phyloP scores from a whole-genome alignment of 2,797 vertebrate species.

The Ataeniobius toweri region DNA sequence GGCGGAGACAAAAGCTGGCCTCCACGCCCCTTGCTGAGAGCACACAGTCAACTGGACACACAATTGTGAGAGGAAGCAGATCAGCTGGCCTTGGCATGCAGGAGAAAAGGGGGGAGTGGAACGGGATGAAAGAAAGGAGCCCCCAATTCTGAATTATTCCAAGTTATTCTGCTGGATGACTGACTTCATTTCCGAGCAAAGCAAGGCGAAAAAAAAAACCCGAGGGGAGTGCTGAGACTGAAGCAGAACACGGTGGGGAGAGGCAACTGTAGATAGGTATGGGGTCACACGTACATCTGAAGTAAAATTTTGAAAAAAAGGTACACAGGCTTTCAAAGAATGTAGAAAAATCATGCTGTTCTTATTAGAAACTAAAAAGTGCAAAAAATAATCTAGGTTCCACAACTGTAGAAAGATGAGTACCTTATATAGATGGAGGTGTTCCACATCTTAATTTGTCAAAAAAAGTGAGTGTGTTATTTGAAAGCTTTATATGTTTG shows the following conservation, averaged over 20 bases:
- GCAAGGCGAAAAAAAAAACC: conserved; percentile 61
- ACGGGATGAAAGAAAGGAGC: conserved; percentile 59
- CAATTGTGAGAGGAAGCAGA: conserved; percentile 81
- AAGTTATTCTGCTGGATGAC: conserved; percentile 85
- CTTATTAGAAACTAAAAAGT: neutral
- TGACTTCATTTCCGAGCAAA: conserved; percentile 83
- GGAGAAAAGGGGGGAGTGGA: conserved; percentile 17
- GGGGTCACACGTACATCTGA: conserved; percentile 36
- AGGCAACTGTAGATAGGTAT: conserved; percentile 46
- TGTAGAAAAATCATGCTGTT: neutral
- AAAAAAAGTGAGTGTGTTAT: no score
- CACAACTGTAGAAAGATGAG: no score
- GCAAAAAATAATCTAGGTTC: no score
- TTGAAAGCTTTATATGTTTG: neutral
- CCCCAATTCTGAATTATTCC: conserved; percentile 79
- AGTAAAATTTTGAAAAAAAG: conserved; percentile 2
- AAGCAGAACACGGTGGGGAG: conserved; percentile 35
- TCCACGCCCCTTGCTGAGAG: conserved; percentile 73
- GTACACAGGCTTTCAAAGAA: neutral
- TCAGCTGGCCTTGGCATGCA: conserved; percentile 77
- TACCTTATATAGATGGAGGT: neutral
- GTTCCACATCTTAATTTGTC: neutral
- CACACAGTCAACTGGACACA: conserved; percentile 81
- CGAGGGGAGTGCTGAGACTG: conserved; percentile 50
- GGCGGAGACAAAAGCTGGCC: conserved; percentile 73